Evolutionary conservation across 2,888 invertebrate genomes (phyloP), one percentile per base, ranked within the genome.

Genomic region (Crepidodera aurea): DNA sequence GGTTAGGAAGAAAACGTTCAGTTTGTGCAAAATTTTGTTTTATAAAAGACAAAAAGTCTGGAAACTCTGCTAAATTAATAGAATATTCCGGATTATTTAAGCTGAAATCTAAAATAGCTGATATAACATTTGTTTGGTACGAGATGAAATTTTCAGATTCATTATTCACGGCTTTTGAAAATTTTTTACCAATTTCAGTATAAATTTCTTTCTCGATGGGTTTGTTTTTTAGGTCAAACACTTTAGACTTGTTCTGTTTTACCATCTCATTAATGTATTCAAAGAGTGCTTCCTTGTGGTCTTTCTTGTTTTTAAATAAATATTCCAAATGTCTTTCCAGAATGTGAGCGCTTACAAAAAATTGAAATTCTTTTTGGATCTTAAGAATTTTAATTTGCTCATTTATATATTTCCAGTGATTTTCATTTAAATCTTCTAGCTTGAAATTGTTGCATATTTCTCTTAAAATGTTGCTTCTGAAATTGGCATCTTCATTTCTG

Each of bases 351-450:
- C 16, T 19, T 15, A 10, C n/a, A 39, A 51, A 60, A 13, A 62
- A 60, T 1, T 15, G 16, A 6, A 48, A 37, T 12, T 65, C 51
- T 6, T 60, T 65, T 42, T 57, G 64, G 1, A 62, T 22, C 22
- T 64, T 60, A 12, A 60, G 46, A 8, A 69, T 51, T 39, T 67
- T 62, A 7, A 70, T 42, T 34, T 65, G 57, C 56, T 70, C 66
- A 29, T 66, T 66, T 15, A 71, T 60, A 37, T 64, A 64, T 19
- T 69, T 66, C 70, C 71, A 71, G 27, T 69, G 68, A 7, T 53
- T 65, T 51, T 67, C 68, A n/a, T 62, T 65, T 8, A 68, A 37
- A 2, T 51, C 34, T 13, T 62, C 58, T 1, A 62, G 25, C 12
- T 67, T 54, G 22, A 68, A 60, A 3, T 25, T 34, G 13, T 34